A percentile compares a stretch with the other conserved stretches of the same genome.
Evolutionary conservation across 2,888 invertebrate species (phyloP).

Genomic region (Dorcus hopei): DNA sequence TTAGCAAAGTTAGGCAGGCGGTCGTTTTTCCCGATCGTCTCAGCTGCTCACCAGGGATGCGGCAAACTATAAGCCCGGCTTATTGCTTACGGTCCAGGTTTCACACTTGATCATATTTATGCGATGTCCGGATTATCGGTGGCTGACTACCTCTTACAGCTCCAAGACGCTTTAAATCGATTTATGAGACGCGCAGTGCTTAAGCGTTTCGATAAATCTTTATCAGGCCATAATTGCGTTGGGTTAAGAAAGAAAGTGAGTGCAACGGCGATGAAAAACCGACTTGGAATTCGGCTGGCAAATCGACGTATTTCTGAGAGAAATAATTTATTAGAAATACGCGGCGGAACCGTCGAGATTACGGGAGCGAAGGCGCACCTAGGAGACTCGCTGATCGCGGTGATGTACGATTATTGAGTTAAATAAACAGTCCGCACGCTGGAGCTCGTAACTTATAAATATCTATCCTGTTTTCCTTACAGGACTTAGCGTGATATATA

Average conservation of each 20-base stretch:
- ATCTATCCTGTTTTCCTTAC: constrained; percentile 54
- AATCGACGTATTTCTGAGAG: constrained; percentile 10
- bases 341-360: background rate
- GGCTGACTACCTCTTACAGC: constrained; percentile 47
- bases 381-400: constrained; percentile 22
- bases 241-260: background rate
- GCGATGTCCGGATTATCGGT: constrained; percentile 52
- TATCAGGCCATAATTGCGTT: constrained; percentile 44
- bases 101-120: constrained; percentile 55
- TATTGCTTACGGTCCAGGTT: constrained; percentile 50
- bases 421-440: constrained; percentile 48
- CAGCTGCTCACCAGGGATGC: constrained; percentile 46
- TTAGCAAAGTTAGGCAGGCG: constrained; percentile 41
- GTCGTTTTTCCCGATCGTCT: constrained; percentile 45
- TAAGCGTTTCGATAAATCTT: constrained; percentile 46
- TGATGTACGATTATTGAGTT: constrained; percentile 52
- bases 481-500: constrained; percentile 53
- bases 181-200: constrained; percentile 47
- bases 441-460: constrained; percentile 50
- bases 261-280: background rate
- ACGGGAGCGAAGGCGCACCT: constrained; percentile 7
- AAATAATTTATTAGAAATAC: constrained; percentile 15
- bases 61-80: constrained; percentile 52
- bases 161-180: constrained; percentile 50
- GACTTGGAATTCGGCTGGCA: constrained; percentile 1